A percentile compares a stretch with the other conserved stretches of the same genome.
Evolutionary conservation across 1,140 invertebrate species (phyloP).

Genomic region (Polypedilum vanderplanki): DNA sequence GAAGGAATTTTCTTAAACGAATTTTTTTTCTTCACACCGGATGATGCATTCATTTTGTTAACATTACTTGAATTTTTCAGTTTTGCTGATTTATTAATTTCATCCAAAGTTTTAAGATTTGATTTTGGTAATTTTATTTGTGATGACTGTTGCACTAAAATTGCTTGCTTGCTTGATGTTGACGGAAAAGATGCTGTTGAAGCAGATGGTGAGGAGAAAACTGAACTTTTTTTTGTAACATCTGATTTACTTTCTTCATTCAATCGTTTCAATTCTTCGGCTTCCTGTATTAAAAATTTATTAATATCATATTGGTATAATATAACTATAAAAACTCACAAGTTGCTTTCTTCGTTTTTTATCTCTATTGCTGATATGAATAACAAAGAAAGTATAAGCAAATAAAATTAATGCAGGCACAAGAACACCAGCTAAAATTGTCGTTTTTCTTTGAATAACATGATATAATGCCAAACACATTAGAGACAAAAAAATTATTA

Average conservation of each 20-base stretch:
- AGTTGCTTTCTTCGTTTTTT: background rate
- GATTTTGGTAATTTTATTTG: background rate
- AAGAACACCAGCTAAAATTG: background rate
- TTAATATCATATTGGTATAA: no score
- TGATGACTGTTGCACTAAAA: background rate
- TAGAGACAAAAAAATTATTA: conserved; percentile 23
- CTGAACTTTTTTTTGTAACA: background rate
- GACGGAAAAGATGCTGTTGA: background rate
- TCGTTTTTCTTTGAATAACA: conserved; percentile 20
- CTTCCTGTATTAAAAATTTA: conserved; percentile 7
- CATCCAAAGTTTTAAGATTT: background rate
- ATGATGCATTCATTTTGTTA: background rate
- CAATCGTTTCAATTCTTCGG: background rate
- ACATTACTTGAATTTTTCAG: background rate
- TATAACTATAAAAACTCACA: background rate
- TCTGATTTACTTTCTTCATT: background rate
- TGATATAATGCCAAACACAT: conserved; percentile 15
- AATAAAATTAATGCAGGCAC: conserved; percentile 3
- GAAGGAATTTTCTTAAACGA: background rate
- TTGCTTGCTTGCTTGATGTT: background rate
- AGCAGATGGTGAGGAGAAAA: background rate
- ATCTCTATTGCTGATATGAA: conserved; percentile 8
- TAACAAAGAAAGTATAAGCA: conserved; percentile 16
- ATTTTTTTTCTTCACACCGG: background rate
- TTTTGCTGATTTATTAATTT: background rate